Evolutionary conservation across 2,797 vertebrate species (phyloP).

Genomic region (Anableps anableps): DNA sequence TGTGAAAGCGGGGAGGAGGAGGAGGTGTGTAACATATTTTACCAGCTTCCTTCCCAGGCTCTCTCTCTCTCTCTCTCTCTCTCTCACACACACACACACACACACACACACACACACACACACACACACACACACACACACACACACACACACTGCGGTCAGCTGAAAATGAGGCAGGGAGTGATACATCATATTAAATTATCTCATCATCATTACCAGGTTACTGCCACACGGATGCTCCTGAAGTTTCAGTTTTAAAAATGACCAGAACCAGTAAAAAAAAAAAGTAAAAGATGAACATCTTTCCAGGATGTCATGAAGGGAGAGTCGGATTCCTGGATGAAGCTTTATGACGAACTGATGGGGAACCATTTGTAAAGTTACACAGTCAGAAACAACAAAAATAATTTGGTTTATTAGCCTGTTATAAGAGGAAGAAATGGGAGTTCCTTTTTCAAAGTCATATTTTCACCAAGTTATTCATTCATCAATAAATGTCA

Average conservation of each 20-base stretch:
- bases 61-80: background rate
- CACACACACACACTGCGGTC: background rate
- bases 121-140: background rate
- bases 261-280: background rate
- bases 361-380: too few relatives aligned
- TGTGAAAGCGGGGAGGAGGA: background rate
- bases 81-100: too few relatives aligned
- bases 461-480: too few relatives aligned
- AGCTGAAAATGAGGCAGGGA: background rate
- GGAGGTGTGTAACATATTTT: constrained; percentile 39
- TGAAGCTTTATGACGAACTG: too few relatives aligned
- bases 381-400: too few relatives aligned
- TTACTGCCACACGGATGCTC: background rate
- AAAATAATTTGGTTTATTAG: too few relatives aligned
- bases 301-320: too few relatives aligned
- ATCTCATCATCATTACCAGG: background rate
- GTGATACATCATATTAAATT: background rate
- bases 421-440: too few relatives aligned
- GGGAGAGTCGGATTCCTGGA: too few relatives aligned
- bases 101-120: background rate
- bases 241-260: background rate
- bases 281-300: too few relatives aligned
- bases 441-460: too few relatives aligned
- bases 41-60: constrained; percentile 54
- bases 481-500: too few relatives aligned